Evolutionary conservation across 2,888 invertebrate genomes (phyloP).

Genomic region (Plemyria rubiginata): DNA sequence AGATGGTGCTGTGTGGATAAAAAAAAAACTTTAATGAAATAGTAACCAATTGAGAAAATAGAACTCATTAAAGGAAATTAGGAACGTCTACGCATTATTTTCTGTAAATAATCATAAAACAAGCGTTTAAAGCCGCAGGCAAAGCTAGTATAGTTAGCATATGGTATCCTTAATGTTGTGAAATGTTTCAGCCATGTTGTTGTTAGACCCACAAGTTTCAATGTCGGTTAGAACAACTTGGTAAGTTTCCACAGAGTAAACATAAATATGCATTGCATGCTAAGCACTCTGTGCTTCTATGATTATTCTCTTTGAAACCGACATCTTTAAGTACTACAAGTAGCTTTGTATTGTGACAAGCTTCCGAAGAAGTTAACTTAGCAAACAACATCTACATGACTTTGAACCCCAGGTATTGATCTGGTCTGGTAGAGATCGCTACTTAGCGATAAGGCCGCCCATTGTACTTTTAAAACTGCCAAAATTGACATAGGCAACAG

Average conservation of each 20-base stretch:
- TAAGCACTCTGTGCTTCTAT: constrained; percentile 12
- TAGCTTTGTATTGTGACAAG: neutral
- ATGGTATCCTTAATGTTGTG: constrained; percentile 22
- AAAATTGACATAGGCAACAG: too few species aligned
- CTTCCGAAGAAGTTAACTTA: neutral
- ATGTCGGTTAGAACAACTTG: constrained; percentile 26
- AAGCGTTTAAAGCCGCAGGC: constrained; percentile 1
- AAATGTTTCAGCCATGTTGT: constrained; percentile 30
- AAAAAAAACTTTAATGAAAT: too few species aligned
- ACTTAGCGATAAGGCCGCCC: too few species aligned
- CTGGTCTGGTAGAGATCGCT: too few species aligned
- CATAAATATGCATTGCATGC: constrained; percentile 34
- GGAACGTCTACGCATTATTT: neutral
- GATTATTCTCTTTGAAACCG: constrained; percentile 29
- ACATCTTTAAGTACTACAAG: constrained; percentile 5
- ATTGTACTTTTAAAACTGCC: too few species aligned
- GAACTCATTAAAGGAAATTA: too few species aligned
- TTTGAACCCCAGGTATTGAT: too few species aligned
- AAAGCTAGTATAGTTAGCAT: constrained; percentile 19
- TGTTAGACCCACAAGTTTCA: constrained; percentile 33
- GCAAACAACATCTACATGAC: too few species aligned
- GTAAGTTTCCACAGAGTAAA: constrained; percentile 27
- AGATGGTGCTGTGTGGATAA: too few species aligned
- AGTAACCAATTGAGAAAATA: too few species aligned
- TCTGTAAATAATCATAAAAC: neutral